Percentiles rank a stretch among this genome's conserved stretches.
phyloP scores from a whole-genome alignment of 2,888 invertebrate genomes.

The Meliscaeva auricollis region DNA sequence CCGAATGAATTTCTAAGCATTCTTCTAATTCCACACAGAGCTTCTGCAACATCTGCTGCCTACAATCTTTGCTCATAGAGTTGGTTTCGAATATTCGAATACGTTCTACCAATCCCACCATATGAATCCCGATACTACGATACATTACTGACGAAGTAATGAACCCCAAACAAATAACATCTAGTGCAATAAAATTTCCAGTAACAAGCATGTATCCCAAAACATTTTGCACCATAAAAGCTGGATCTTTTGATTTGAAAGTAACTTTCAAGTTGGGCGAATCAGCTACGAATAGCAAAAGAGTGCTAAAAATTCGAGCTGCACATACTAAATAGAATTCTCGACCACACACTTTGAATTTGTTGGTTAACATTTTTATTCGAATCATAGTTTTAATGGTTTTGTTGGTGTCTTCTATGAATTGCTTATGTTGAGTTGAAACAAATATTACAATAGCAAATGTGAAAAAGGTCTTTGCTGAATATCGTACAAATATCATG shows the following conservation, averaged over 20 bases:
- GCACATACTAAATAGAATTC: constrained; percentile 26
- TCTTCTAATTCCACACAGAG: constrained; percentile 79
- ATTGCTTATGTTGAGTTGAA: constrained; percentile 3
- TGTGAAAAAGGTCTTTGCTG: not conserved
- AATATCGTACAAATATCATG: not conserved
- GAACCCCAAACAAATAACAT: constrained; percentile 48
- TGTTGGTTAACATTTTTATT: constrained; percentile 25
- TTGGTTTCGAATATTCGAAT: constrained; percentile 8
- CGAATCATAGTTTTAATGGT: constrained; percentile 21
- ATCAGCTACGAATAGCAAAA: not conserved
- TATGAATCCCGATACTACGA: constrained; percentile 38
- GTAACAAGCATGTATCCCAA: constrained; percentile 35
- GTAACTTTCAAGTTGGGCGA: not conserved
- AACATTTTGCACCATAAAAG: not conserved
- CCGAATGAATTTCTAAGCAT: constrained; percentile 78
- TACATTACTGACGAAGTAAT: constrained; percentile 39
- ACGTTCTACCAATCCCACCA: constrained; percentile 36
- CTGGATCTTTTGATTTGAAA: not conserved
- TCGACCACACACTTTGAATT: constrained; percentile 10
- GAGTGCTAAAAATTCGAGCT: not conserved
- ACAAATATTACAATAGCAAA: constrained; percentile 24
- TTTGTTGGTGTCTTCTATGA: constrained; percentile 20
- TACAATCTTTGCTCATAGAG: constrained; percentile 74
- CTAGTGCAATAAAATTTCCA: constrained; percentile 34
- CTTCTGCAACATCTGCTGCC: constrained; percentile 79